These are phyloP conservation scores for Euura lappo DNA, from an alignment of 1,140 invertebrate species.

Conservation along the genomic window DNA sequence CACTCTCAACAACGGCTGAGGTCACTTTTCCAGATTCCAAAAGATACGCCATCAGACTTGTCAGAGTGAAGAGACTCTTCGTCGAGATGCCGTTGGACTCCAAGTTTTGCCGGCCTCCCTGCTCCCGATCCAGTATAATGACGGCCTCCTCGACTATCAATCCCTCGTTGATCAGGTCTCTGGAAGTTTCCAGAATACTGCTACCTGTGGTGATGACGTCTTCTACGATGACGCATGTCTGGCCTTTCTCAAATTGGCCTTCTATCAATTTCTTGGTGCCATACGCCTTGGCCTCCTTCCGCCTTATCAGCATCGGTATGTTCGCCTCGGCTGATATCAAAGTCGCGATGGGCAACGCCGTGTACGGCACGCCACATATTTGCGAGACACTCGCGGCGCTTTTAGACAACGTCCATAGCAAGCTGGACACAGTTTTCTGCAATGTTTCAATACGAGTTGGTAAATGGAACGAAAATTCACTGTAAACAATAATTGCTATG, in stretches of 20 bases:
- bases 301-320: slow-evolving; percentile 87
- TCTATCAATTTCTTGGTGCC: slow-evolving; percentile 97
- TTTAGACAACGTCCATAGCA: slow-evolving; percentile 67
- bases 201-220: slow-evolving; percentile 96
- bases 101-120: slow-evolving; percentile 84
- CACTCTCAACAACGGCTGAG: slow-evolving; percentile 62
- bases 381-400: slow-evolving; percentile 65
- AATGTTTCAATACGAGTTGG: too few relatives aligned
- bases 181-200: slow-evolving; percentile 90
- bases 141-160: slow-evolving; percentile 76
- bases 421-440: too few relatives aligned
- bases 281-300: slow-evolving; percentile 92
- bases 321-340: slow-evolving; percentile 75
- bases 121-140: slow-evolving; percentile 91
- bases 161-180: slow-evolving; percentile 75
- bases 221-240: slow-evolving; percentile 91
- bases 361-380: slow-evolving; percentile 96
- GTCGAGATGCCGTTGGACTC: slow-evolving; percentile 74
- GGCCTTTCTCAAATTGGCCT: slow-evolving; percentile 79
- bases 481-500: too few relatives aligned
- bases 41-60: slow-evolving; percentile 72
- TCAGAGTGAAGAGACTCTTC: slow-evolving; percentile 73
- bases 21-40: slow-evolving; percentile 69
- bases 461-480: too few relatives aligned
- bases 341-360: slow-evolving; percentile 93